Evolutionary conservation across 2,888 invertebrate species (phyloP).

Genomic region (Ptychoptera contaminata): DNA sequence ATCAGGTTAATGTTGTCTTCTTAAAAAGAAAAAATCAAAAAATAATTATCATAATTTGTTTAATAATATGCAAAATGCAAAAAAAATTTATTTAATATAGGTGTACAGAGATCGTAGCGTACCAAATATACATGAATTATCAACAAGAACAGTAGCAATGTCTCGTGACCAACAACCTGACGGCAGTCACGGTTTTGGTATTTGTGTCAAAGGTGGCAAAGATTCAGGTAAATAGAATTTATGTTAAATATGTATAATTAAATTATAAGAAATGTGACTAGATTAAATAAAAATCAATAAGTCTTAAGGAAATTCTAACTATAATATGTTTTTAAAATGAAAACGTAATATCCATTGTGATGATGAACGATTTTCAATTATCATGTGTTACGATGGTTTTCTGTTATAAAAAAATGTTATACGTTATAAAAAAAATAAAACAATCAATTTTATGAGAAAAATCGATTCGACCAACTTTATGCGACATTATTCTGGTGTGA

Average conservation of each 20-base stretch:
- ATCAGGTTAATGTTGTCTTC: constrained; percentile 39
- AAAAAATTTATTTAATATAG: constrained; percentile 19
- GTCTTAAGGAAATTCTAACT: background rate
- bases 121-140: constrained; percentile 55
- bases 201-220: constrained; percentile 83
- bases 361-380: too few relatives aligned
- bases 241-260: too few relatives aligned
- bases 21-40: constrained; percentile 2
- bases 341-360: too few relatives aligned
- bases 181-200: constrained; percentile 71
- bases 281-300: background rate
- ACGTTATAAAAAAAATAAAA: too few relatives aligned
- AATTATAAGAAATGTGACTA: background rate
- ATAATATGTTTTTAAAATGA: too few relatives aligned
- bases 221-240: constrained; percentile 51
- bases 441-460: too few relatives aligned
- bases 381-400: background rate
- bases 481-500: too few relatives aligned
- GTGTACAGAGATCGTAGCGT: constrained; percentile 41
- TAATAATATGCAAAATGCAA: background rate
- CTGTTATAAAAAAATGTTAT: background rate
- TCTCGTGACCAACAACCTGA: constrained; percentile 63
- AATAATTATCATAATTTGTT: background rate
- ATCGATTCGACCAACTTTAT: too few relatives aligned
- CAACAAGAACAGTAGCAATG: constrained; percentile 75